Base-by-base conservation (phyloP, 2,113 vertebrate species). In the Carollia perspicillata region DNA sequence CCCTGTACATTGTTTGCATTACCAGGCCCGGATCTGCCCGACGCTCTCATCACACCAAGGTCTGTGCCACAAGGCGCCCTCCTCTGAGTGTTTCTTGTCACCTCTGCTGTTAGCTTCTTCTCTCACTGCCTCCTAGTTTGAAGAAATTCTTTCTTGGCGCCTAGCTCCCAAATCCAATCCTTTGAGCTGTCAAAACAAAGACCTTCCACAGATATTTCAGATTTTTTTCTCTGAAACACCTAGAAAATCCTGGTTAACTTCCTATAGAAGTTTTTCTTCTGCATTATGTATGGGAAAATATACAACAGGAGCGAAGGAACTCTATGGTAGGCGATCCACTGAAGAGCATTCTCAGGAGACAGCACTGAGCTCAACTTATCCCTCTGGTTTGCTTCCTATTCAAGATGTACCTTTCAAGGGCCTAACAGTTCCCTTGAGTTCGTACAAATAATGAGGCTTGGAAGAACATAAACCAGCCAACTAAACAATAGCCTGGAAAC, bases 131-230 rank as follows among this genome's bases (percentile, higher is more conserved):
- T 90, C 49, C 47, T 47, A 55, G 20, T 85, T 95, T 37, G 12
- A 94, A 71, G 55, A 94, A 85, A 81, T 63, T 75, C 65, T 90
- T 77, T 84, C 51, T 81, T 74, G 26, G 23, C 14, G 77, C 58
- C 28, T 63, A 30, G n/a, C 18, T 95, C 40, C 84, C 53, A 92
- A 92, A 91, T 94, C 86, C 37, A 94, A 55, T 63, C 60, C 33
- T 87, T 55, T 6, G 23, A 96, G 35, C 53, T 94, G 65, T 94
- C 90, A 96, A 55, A 96, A 89, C 80, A 58, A 92, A 97, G 83
- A 91, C 26, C 6, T 91, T 95, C 20, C 51, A 81, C 8, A 71
- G 22, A 89, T 90, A 90, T 58, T 95, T 96, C 71, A 72, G 78
- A 51, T 80, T 42, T 40, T 71, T 30, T 65, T 16, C 17, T 63